These are phyloP conservation scores for Nerophis ophidion DNA, from an alignment of 2,113 vertebrate genomes.

Conservation along the genomic window DNA sequence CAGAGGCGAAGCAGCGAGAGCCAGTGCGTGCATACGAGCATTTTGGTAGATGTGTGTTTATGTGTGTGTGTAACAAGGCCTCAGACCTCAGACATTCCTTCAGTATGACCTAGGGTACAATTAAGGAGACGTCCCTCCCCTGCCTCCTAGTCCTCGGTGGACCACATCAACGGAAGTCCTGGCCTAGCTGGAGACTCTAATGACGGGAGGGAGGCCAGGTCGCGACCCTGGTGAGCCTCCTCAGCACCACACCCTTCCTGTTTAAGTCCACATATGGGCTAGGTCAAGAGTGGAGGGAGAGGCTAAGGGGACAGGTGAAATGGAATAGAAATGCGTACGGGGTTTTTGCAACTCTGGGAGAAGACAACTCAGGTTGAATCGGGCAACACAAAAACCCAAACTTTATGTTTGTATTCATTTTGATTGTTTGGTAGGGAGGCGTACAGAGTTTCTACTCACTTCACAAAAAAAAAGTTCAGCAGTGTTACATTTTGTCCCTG, in stretches of 20 bases:
- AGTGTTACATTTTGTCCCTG: too few species aligned
- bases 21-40: slow-evolving; percentile 48
- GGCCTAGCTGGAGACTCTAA: slow-evolving; percentile 69
- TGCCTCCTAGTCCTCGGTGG: slow-evolving; percentile 64
- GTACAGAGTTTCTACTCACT: too few species aligned
- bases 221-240: slow-evolving; percentile 72
- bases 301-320: slow-evolving; percentile 3
- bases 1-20: slow-evolving; percentile 53
- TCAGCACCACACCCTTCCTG: slow-evolving; percentile 70
- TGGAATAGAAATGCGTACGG: slow-evolving; percentile 28
- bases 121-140: slow-evolving; percentile 73
- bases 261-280: slow-evolving; percentile 61
- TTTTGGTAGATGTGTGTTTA: slow-evolving; percentile 47
- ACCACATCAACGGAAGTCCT: slow-evolving; percentile 75
- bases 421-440: too few species aligned
- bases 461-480: too few species aligned
- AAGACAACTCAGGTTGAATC: not conserved
- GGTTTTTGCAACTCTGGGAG: slow-evolving; percentile 20
- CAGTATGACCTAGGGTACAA: slow-evolving; percentile 73
- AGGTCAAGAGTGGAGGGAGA: slow-evolving; percentile 35
- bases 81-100: slow-evolving; percentile 79
- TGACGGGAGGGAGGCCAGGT: slow-evolving; percentile 69
- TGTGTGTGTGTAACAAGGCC: slow-evolving; percentile 63
- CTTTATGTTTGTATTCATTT: too few species aligned
- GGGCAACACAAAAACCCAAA: too few species aligned